Evolutionary conservation across 30 jellyfish, hydroid and myxozoan species (phyloP).

Genomic region (Mastigias papua): DNA sequence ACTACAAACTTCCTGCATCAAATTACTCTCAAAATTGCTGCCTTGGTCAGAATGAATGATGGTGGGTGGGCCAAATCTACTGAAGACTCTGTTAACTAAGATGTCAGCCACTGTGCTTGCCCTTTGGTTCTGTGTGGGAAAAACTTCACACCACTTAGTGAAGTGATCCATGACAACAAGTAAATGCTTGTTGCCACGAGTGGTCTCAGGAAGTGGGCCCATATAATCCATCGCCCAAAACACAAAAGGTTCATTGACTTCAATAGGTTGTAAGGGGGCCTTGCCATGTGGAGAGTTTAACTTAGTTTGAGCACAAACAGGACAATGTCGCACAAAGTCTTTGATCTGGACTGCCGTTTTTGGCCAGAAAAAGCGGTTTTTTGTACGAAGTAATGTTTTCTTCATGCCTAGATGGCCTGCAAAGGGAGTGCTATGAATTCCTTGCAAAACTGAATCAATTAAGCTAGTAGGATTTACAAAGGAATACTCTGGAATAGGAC

Average conservation of each 20-base stretch:
- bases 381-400: constrained; percentile 2
- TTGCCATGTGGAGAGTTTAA: constrained; percentile 6
- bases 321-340: constrained; percentile 11
- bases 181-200: constrained; percentile 63
- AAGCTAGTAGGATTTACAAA: constrained; percentile 30
- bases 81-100: constrained; percentile 38
- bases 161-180: constrained; percentile 74
- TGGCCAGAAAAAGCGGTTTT: constrained; percentile 33
- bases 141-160: constrained; percentile 76
- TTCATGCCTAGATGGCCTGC: constrained; percentile 15
- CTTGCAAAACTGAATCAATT: constrained; percentile 18
- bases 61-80: constrained; percentile 64
- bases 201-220: constrained; percentile 65
- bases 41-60: constrained; percentile 75
- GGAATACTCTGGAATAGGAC: constrained; percentile 14
- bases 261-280: constrained; percentile 39
- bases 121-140: constrained; percentile 48
- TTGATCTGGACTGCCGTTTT: constrained; percentile 15
- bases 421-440: constrained; percentile 41
- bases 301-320: constrained; percentile 20
- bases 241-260: constrained; percentile 57
- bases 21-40: constrained; percentile 38
- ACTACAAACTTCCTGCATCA: constrained; percentile 55
- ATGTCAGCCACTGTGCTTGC: constrained; percentile 72
- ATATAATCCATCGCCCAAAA: constrained; percentile 58